These are phyloP conservation scores for Drosophila testacea DNA, from an alignment of 2,888 invertebrate species.

Conservation along the genomic window DNA sequence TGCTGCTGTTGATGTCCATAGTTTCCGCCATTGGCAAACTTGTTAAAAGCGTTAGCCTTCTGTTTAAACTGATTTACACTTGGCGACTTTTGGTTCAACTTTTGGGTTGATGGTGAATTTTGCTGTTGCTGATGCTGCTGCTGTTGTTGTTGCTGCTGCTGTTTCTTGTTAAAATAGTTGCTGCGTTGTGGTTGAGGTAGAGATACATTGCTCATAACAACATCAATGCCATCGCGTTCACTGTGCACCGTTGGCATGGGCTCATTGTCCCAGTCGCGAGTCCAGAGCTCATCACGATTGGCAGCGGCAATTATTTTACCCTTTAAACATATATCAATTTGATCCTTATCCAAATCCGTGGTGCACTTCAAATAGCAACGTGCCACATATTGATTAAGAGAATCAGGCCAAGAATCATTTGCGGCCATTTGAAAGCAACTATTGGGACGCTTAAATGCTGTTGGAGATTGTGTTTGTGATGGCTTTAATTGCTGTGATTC, in stretches of 20 bases:
- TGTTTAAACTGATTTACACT: slow-evolving; percentile 62
- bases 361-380: slow-evolving; percentile 96
- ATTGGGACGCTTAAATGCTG: slow-evolving; percentile 81
- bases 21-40: slow-evolving; percentile 54
- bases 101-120: slow-evolving; percentile 30
- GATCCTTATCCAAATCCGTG: slow-evolving; percentile 95
- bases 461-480: slow-evolving; percentile 11
- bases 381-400: slow-evolving; percentile 94
- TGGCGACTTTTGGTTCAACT: slow-evolving; percentile 65
- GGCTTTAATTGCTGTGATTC: slow-evolving; percentile 18
- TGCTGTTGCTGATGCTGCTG: slow-evolving; percentile 41
- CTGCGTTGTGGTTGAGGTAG: slow-evolving; percentile 86
- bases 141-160: slow-evolving; percentile 54
- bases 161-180: slow-evolving; percentile 64
- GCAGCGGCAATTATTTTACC: slow-evolving; percentile 97
- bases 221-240: slow-evolving; percentile 89
- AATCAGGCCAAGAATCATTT: slow-evolving; percentile 91
- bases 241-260: slow-evolving; percentile 95
- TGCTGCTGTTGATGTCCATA: slow-evolving; percentile 66
- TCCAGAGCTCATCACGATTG: slow-evolving; percentile 93
- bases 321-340: slow-evolving; percentile 96
- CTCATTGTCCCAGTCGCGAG: slow-evolving; percentile 97
- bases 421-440: slow-evolving; percentile 86
- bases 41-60: slow-evolving; percentile 80
- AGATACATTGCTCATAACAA: slow-evolving; percentile 75